phyloP scores from a whole-genome alignment of 1,140 invertebrate species.

The Bombus affinis region DNA sequence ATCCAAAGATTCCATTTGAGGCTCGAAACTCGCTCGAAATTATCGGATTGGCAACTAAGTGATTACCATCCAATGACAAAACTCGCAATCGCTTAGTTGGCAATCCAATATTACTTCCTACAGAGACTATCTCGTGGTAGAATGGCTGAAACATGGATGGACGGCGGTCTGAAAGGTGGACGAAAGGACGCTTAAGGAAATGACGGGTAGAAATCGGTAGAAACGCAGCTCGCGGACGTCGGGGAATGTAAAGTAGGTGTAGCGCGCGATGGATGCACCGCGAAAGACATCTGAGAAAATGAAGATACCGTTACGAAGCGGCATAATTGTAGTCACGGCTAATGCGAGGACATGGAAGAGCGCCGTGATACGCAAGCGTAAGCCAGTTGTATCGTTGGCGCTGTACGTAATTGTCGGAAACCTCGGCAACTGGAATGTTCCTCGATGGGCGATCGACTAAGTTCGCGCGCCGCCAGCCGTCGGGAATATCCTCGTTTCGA shows the following conservation, averaged over 20 bases:
- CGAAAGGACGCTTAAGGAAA: constrained; percentile 7
- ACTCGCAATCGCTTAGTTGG: too few relatives aligned
- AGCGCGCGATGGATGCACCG: constrained; percentile 28
- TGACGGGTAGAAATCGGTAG: neutral
- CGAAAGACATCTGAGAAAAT: constrained; percentile 51
- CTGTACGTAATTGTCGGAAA: constrained; percentile 18
- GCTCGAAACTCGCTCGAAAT: too few relatives aligned
- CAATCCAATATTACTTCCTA: too few relatives aligned
- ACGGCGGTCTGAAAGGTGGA: neutral
- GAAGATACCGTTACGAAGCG: constrained; percentile 52
- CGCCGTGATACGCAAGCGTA: constrained; percentile 46
- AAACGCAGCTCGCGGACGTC: constrained; percentile 12
- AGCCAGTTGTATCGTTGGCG: constrained; percentile 22
- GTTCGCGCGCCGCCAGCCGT: neutral
- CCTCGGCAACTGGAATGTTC: neutral
- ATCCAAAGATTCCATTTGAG: too few relatives aligned
- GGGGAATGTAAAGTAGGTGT: constrained; percentile 43
- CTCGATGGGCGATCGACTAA: neutral
- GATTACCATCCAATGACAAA: too few relatives aligned
- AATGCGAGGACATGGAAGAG: constrained; percentile 47
- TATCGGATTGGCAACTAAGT: too few relatives aligned
- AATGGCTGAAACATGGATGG: neutral
- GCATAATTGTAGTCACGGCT: constrained; percentile 53
- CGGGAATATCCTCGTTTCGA: neutral
- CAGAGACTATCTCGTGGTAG: too few relatives aligned